Percentiles rank a stretch among this genome's conserved stretches.
These are phyloP conservation scores for Heliconius sara DNA, from an alignment of 2,888 invertebrate genomes.

Conservation along the genomic window DNA sequence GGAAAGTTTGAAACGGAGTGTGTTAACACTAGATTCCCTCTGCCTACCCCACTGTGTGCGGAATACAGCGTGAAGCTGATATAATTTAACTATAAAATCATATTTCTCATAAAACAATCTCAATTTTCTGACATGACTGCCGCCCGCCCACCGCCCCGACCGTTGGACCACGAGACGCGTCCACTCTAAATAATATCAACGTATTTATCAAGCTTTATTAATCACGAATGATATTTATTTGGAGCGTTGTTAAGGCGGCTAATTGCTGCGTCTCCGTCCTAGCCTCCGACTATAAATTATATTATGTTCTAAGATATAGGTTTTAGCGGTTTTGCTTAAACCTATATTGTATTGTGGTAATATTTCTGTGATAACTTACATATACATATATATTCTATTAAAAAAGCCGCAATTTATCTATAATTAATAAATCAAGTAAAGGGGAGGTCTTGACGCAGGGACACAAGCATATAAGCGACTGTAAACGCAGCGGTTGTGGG, in stretches of 20 bases:
- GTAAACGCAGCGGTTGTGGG: too few relatives aligned
- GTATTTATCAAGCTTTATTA: conserved; percentile 76
- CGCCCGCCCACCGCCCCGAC: neutral
- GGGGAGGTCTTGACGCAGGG: too few relatives aligned
- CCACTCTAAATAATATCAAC: conserved; percentile 64
- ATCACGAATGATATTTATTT: conserved; percentile 82
- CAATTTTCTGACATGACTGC: neutral
- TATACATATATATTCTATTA: too few relatives aligned
- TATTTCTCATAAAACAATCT: neutral
- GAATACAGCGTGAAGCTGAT: too few relatives aligned
- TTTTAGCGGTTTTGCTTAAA: conserved; percentile 38
- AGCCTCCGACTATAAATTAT: conserved; percentile 78
- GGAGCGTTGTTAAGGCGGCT: conserved; percentile 80
- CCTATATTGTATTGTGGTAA: neutral
- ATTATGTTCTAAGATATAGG: conserved; percentile 57
- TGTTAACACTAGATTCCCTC: too few relatives aligned
- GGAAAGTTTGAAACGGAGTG: too few relatives aligned
- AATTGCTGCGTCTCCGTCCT: conserved; percentile 78
- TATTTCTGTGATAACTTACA: too few relatives aligned
- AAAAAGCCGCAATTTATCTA: too few relatives aligned
- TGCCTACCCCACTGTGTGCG: too few relatives aligned
- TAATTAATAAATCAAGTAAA: too few relatives aligned
- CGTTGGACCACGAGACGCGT: conserved; percentile 46
- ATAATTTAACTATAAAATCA: too few relatives aligned
- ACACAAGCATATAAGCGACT: too few relatives aligned